Evolutionary conservation across 1,140 invertebrate species (phyloP).

Genomic region (Samia ricini): DNA sequence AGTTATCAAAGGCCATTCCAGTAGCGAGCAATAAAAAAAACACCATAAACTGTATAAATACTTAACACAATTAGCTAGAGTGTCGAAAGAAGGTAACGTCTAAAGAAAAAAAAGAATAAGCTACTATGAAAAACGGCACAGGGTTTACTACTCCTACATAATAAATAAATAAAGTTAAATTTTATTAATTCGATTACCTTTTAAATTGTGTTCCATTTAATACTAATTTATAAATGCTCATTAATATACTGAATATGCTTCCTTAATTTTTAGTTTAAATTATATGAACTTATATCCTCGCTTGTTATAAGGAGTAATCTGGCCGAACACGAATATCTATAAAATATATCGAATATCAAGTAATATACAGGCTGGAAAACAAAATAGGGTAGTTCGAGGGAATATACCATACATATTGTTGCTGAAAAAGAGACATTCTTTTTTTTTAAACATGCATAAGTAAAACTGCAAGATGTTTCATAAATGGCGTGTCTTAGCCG

Average conservation of each 20-base stretch:
- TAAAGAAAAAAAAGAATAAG: background rate
- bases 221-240: background rate
- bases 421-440: too few species aligned
- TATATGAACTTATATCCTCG: background rate
- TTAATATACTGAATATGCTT: background rate
- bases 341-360: background rate
- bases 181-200: background rate
- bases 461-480: too few species aligned
- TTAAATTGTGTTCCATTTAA: background rate
- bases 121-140: background rate
- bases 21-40: background rate
- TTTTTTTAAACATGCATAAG: too few species aligned
- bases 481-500: too few species aligned
- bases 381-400: too few species aligned
- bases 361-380: too few species aligned
- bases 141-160: background rate
- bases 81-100: background rate
- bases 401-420: too few species aligned
- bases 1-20: background rate
- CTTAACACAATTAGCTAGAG: background rate
- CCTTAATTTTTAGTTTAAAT: background rate
- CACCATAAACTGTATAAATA: background rate
- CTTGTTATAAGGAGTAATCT: background rate
- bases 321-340: background rate
- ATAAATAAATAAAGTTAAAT: background rate